Base-by-base conservation (phyloP, 30 jellyfish, hydroid and myxozoan species). In the Cassiopea xamachana region DNA sequence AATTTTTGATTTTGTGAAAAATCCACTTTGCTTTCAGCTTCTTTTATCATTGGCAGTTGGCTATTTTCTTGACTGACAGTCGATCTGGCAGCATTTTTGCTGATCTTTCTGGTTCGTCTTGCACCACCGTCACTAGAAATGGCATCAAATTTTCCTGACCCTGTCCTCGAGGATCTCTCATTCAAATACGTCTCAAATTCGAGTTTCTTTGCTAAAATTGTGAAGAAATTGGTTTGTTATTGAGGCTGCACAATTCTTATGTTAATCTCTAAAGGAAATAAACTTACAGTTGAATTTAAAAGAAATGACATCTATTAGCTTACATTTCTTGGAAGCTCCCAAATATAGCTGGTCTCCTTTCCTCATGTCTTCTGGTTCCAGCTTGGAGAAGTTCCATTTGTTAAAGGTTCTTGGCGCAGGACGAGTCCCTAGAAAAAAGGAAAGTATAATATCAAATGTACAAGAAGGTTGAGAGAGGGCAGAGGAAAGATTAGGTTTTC, bases 341-440 rank as follows among this genome's bases (percentile, higher is more conserved):
- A 68, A 84, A 7, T 87, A 88, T 17, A 89, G 79, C 59, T 86
- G 82, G 58, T 94, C 98, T 51, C 97, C 93, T 74, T 84, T 90
- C 13, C 98, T 88, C 92, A 94, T 81, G 46, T 82, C 91, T 27
- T 73, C 48, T 51, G 98, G 98, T 75, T 94, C 98, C 44, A 94
- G 82, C 44, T 75, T 85, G 60, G 70, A 51, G 60, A 94, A 86
- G 76, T 94, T 94, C 98, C 98, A 94, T 19, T 84, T 86, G n/a
- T 47, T 77, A 85, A 83, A 94, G 9, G 93, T 67, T 49, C 97
- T 60, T 0, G 97, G 98, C 16, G 97, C 86, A 1, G 98, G 98
- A 50, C 77, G 86, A 1, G 95, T 79, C 39, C 98, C 98, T 89
- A 90, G 5, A 27, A 43, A 71, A n/a, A 71, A 71, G 51, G 39